Evolutionary conservation across 1,140 invertebrate genomes (phyloP).

Genomic region (Rhizoglyphus robini): DNA sequence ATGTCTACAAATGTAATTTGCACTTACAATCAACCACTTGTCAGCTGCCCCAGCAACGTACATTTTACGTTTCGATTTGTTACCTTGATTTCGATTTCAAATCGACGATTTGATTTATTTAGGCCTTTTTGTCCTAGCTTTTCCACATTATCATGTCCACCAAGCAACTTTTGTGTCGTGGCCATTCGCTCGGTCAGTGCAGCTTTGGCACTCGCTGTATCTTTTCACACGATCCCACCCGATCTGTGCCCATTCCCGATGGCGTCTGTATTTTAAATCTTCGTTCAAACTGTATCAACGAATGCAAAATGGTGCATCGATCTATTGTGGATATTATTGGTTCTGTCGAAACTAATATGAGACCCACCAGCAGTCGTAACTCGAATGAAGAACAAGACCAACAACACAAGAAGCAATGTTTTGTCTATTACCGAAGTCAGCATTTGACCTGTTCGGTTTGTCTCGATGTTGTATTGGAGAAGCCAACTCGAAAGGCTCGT

Average conservation of each 20-base stretch:
- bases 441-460: constrained; percentile 77
- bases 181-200: too few relatives aligned
- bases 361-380: not conserved
- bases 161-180: too few relatives aligned
- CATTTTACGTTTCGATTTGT: too few relatives aligned
- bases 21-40: too few relatives aligned
- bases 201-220: constrained; percentile 44
- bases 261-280: constrained; percentile 41
- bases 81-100: too few relatives aligned
- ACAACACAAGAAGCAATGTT: constrained; percentile 69
- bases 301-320: constrained; percentile 40
- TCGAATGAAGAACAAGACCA: constrained; percentile 64
- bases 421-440: constrained; percentile 61
- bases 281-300: constrained; percentile 42
- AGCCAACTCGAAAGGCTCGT: constrained; percentile 46
- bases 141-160: too few relatives aligned
- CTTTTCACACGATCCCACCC: constrained; percentile 42
- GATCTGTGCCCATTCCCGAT: constrained; percentile 30
- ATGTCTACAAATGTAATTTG: too few relatives aligned
- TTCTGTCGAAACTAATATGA: not conserved
- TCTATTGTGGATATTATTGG: constrained; percentile 4
- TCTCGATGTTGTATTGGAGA: constrained; percentile 66
- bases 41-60: too few relatives aligned
- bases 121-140: too few relatives aligned
- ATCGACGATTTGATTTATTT: too few relatives aligned